phyloP scores from a whole-genome alignment of 2,113 vertebrate species.

The Sterrhoptilus dennistouni region DNA sequence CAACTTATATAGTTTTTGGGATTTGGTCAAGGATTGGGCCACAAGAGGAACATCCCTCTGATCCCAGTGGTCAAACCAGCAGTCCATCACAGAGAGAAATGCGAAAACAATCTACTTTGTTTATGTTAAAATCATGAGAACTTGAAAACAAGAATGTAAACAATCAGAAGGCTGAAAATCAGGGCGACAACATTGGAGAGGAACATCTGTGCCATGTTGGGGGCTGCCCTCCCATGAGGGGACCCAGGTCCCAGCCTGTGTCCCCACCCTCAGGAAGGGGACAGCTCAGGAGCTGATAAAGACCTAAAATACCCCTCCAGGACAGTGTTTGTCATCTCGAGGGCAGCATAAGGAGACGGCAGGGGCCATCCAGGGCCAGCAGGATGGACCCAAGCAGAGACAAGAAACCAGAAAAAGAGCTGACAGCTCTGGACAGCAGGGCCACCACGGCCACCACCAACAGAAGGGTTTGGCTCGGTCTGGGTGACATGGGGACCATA shows the following conservation, averaged over 20 bases:
- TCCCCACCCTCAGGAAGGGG: not conserved
- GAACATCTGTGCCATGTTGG: rapidly evolving
- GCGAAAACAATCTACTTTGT: too few relatives aligned
- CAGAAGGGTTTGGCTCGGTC: not conserved
- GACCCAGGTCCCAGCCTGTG: not conserved
- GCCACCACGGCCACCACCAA: not conserved
- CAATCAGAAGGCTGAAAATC: too few relatives aligned
- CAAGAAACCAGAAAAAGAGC: not conserved
- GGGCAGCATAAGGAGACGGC: not conserved
- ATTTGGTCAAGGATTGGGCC: too few relatives aligned
- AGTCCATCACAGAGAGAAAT: too few relatives aligned
- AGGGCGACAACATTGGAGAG: not conserved
- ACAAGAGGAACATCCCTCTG: too few relatives aligned
- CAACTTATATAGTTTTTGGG: too few relatives aligned
- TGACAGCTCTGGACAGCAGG: not conserved
- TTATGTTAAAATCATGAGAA: too few relatives aligned
- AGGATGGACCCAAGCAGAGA: not conserved
- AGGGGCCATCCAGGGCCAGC: not conserved
- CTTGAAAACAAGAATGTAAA: too few relatives aligned
- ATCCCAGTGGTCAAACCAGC: too few relatives aligned
- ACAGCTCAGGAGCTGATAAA: not conserved
- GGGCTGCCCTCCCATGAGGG: not conserved
- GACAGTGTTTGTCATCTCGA: not conserved
- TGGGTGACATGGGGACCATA: rapidly evolving
- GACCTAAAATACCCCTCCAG: not conserved